A percentile compares a stretch with the other conserved stretches of the same genome.
These are phyloP conservation scores for Phaenicophaeus curvirostris DNA, from an alignment of 2,797 vertebrate species.

Conservation along the genomic window DNA sequence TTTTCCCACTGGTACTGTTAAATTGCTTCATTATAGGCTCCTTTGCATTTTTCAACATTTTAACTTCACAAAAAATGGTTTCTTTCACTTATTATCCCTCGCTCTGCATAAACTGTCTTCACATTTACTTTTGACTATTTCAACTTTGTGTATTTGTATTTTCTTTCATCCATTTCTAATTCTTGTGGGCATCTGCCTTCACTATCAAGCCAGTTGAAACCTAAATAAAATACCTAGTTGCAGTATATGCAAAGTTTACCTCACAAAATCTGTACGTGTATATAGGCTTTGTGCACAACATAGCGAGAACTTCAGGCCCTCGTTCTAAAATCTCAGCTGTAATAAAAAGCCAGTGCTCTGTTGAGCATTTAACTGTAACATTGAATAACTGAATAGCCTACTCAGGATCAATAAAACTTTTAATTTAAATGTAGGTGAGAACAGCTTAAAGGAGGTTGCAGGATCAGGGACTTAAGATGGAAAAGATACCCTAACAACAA, in stretches of 20 bases:
- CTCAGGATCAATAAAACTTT: not conserved
- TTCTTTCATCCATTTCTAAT: conserved; percentile 35
- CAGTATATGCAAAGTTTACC: not conserved
- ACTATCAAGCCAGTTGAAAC: not conserved
- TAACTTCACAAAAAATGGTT: conserved; percentile 21
- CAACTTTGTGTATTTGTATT: not conserved
- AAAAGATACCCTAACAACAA: not conserved
- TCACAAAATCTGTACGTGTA: not conserved
- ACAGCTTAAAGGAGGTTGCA: not conserved
- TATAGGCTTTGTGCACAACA: not conserved
- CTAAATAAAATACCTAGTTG: not conserved
- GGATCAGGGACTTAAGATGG: not conserved
- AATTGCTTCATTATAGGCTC: conserved; percentile 43
- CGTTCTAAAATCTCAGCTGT: not conserved
- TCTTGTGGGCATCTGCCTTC: not conserved
- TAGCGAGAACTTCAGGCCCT: not conserved
- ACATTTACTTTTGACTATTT: conserved; percentile 17
- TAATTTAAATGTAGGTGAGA: not conserved
- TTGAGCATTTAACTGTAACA: not conserved
- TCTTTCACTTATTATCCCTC: not conserved
- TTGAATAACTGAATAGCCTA: not conserved
- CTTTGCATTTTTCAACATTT: conserved; percentile 19
- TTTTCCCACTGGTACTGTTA: conserved; percentile 47
- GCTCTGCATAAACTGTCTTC: not conserved
- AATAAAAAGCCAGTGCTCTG: not conserved